phyloP scores from a whole-genome alignment of 2,888 invertebrate genomes.

The Pterostichus madidus region DNA sequence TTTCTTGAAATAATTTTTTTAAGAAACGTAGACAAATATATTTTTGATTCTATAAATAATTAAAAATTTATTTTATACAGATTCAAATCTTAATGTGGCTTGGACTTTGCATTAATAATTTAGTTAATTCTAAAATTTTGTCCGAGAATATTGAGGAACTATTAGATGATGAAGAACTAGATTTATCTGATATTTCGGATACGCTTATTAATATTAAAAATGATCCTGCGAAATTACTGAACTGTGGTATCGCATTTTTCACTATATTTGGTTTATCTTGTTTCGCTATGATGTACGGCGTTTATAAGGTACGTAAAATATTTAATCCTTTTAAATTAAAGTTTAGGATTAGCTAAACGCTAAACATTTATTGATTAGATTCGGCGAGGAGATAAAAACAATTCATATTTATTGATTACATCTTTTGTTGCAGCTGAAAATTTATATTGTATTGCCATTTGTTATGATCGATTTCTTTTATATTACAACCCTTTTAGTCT shows the following conservation, averaged over 20 bases:
- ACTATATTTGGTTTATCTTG: conserved; percentile 62
- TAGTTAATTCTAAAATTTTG: conserved; percentile 26
- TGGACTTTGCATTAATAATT: conserved; percentile 13
- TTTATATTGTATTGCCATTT: conserved; percentile 66
- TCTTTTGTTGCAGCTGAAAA: conserved; percentile 60
- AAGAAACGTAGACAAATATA: background rate
- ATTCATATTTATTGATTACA: conserved; percentile 18
- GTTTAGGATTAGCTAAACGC: background rate
- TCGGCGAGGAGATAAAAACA: background rate
- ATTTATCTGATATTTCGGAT: conserved; percentile 32
- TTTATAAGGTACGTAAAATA: conserved; percentile 63
- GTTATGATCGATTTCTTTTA: conserved; percentile 66
- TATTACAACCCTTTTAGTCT: conserved; percentile 58
- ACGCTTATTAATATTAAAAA: conserved; percentile 39
- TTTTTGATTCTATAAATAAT: background rate
- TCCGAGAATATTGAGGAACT: conserved; percentile 4
- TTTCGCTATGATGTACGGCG: conserved; percentile 64
- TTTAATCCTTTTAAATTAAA: background rate
- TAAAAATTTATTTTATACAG: background rate
- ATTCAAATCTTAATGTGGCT: conserved; percentile 51
- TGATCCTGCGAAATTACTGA: conserved; percentile 32
- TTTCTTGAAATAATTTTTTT: background rate
- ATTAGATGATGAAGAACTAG: conserved; percentile 33
- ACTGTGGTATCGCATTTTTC: conserved; percentile 51
- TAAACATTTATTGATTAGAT: background rate